Evolutionary conservation across 2,888 invertebrate species (phyloP).

Genomic region (Amphimallon solstitiale): DNA sequence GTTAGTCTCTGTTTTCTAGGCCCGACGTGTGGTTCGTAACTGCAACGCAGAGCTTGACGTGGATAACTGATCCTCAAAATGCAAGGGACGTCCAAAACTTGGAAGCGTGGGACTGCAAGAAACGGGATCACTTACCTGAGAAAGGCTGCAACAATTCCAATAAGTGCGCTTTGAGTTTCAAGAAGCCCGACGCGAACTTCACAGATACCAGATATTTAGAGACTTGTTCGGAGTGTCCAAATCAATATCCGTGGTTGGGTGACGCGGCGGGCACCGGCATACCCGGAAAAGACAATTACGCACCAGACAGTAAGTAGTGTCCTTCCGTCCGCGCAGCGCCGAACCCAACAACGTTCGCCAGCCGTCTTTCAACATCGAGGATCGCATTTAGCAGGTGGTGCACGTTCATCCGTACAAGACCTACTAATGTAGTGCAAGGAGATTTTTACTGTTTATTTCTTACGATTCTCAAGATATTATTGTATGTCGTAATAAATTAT

Average conservation of each 20-base stretch:
- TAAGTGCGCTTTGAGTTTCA: conserved; percentile 86
- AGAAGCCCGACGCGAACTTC: conserved; percentile 78
- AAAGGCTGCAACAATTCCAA: conserved; percentile 83
- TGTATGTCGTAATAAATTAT: conserved; percentile 37
- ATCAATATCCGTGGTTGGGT: conserved; percentile 88
- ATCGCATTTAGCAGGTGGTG: no score
- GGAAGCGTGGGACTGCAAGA: conserved; percentile 86
- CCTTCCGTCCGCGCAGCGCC: no score
- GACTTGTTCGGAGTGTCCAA: conserved; percentile 87
- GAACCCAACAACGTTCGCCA: no score
- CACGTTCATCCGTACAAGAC: no score
- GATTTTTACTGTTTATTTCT: conserved; percentile 27
- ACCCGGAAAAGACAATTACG: conserved; percentile 82
- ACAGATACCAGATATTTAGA: conserved; percentile 88
- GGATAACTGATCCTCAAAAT: conserved; percentile 88
- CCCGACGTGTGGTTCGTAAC: conserved; percentile 90
- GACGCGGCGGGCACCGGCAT: conserved; percentile 87
- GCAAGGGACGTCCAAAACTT: conserved; percentile 74
- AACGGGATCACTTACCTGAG: conserved; percentile 74
- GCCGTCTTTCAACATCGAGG: no score
- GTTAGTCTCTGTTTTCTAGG: conserved; percentile 67
- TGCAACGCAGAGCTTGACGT: conserved; percentile 86
- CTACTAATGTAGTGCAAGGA: no score
- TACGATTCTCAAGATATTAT: conserved; percentile 34
- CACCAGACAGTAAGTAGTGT: conserved; percentile 80